A percentile compares a stretch with the other conserved stretches of the same genome.
phyloP scores from a whole-genome alignment of 2,113 vertebrate species.

The Dendrocopos noguchii region DNA sequence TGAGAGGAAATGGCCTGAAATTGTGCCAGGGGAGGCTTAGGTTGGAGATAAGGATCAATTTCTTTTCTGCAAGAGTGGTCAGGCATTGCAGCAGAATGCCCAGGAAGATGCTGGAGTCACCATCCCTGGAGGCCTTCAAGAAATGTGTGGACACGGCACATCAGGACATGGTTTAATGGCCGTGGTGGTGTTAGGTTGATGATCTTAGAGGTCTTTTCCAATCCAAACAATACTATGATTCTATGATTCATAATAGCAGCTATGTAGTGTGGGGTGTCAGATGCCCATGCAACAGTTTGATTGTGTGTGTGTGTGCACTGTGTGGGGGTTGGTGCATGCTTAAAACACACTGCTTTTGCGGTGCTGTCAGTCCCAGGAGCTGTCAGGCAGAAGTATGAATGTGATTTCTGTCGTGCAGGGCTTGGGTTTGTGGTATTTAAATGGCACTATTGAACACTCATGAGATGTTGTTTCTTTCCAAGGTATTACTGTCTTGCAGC shows the following conservation, averaged over 20 bases:
- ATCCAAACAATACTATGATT: too few species aligned
- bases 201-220: too few species aligned
- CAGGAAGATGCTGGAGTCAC: too few species aligned
- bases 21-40: too few species aligned
- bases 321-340: neutral
- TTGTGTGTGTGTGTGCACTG: neutral
- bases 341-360: neutral
- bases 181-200: too few species aligned
- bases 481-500: slow-evolving; percentile 97
- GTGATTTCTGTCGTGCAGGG: neutral
- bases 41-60: too few species aligned
- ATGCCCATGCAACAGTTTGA: neutral
- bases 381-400: neutral
- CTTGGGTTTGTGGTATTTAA: neutral
- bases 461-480: slow-evolving; percentile 37
- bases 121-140: too few species aligned
- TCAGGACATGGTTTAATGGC: too few species aligned
- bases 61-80: too few species aligned
- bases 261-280: neutral
- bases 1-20: too few species aligned
- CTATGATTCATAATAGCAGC: neutral
- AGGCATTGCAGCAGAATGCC: too few species aligned
- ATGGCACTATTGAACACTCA: neutral
- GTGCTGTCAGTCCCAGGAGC: neutral
- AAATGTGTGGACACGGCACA: too few species aligned